phyloP scores from a whole-genome alignment of 2,113 vertebrate genomes.

The Burhinus bistriatus region DNA sequence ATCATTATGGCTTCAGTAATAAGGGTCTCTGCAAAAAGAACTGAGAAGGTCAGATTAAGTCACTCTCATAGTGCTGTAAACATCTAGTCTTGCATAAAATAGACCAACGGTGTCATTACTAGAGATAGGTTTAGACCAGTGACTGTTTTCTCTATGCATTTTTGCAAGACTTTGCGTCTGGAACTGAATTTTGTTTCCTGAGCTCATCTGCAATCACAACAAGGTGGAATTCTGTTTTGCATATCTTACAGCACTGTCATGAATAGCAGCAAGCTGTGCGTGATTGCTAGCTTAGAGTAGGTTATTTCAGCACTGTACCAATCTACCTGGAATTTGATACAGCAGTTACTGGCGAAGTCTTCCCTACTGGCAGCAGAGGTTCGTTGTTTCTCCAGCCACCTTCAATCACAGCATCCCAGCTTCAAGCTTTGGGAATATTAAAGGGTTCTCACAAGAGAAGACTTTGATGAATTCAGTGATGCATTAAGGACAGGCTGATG shows the following conservation, averaged over 20 bases:
- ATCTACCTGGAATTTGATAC: constrained; percentile 12
- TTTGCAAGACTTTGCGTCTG: not conserved
- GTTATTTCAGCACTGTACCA: not conserved
- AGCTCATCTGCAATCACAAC: not conserved
- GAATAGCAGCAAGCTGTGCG: not conserved
- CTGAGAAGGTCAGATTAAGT: not conserved
- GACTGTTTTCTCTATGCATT: not conserved
- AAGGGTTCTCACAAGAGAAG: not conserved
- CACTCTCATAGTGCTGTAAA: not conserved
- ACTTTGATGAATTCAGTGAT: constrained; percentile 17
- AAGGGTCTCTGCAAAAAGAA: not conserved
- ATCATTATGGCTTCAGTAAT: not conserved
- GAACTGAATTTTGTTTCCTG: not conserved
- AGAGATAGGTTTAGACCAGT: not conserved
- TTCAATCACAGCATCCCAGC: not conserved
- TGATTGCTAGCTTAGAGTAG: not conserved
- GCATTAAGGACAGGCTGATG: not conserved
- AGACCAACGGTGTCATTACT: not conserved
- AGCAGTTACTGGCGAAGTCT: not conserved
- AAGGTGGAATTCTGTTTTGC: not conserved
- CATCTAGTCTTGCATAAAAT: not conserved
- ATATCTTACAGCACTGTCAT: not conserved
- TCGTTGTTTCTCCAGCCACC: not conserved
- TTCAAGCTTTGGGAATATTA: not conserved
- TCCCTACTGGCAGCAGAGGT: not conserved